These are phyloP conservation scores for Morbakka virulenta DNA, from an alignment of 30 jellyfish, hydroid and myxozoan species.

Conservation along the genomic window DNA sequence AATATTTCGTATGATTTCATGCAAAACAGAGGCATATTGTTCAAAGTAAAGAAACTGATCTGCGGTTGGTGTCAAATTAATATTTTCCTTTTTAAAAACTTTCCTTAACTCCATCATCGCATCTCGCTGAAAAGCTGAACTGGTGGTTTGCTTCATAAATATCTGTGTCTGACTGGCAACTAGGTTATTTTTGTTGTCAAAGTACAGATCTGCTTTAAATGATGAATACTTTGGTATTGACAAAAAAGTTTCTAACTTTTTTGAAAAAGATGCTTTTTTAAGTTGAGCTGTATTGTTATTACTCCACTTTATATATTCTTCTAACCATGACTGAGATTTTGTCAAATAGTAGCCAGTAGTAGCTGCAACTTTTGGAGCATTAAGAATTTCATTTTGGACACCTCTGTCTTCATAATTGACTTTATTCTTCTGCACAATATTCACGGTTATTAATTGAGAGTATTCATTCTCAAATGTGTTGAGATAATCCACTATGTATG, in stretches of 20 bases:
- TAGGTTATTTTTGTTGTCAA: slow-evolving; percentile 10
- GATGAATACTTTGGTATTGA: not conserved
- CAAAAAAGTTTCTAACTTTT: slow-evolving; percentile 13
- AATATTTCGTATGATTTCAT: slow-evolving; percentile 32
- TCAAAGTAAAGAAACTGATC: slow-evolving; percentile 38
- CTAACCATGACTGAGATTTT: slow-evolving; percentile 16
- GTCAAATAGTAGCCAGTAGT: slow-evolving; percentile 35
- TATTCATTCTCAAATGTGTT: slow-evolving; percentile 15
- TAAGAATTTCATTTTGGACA: slow-evolving; percentile 13
- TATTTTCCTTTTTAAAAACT: not conserved
- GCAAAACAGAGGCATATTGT: slow-evolving; percentile 32
- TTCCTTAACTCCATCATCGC: slow-evolving; percentile 36
- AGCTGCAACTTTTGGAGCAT: slow-evolving; percentile 13
- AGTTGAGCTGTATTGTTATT: not conserved
- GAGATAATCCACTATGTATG: slow-evolving; percentile 8
- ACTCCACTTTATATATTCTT: not conserved
- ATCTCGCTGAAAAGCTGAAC: slow-evolving; percentile 29
- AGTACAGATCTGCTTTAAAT: slow-evolving; percentile 3
- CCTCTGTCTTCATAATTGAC: slow-evolving; percentile 31
- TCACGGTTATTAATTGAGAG: slow-evolving; percentile 36
- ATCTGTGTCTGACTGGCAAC: slow-evolving; percentile 29
- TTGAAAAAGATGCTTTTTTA: slow-evolving; percentile 4
- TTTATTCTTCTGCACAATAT: slow-evolving; percentile 8
- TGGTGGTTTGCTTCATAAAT: slow-evolving; percentile 2
- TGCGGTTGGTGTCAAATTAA: not conserved